Evolutionary conservation across 2,888 invertebrate species (phyloP), one percentile per base, ranked within the genome.

Genomic region (Drosophila suboccidentalis): DNA sequence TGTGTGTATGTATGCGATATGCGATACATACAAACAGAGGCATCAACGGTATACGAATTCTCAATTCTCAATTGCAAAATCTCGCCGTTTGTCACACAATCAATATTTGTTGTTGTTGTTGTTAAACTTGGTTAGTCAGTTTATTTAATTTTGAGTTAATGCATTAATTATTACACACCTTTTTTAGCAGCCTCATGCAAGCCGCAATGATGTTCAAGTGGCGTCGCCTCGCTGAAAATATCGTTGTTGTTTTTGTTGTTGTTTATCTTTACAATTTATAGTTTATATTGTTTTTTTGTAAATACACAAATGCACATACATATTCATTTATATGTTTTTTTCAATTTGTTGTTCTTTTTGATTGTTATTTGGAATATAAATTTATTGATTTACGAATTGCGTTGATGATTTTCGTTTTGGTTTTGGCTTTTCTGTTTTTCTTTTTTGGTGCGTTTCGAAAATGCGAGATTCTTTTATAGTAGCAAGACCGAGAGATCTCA

Each of bases 181-280:
- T 86, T 78, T 87, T 88, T 75, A 65, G 70, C 84, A 88, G 90
- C 86, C 76, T 75, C 90, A 89, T 86, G 88, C 90, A 86, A 82
- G 80, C 84, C 81, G 84, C 75, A 67, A 44, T 44, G 22, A 36
- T 57, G 15, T 57, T 57, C 22, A 60, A 62, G 75, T 62, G 70
- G 61, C 73, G 70, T 75, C 70, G 71, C 50, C 51, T 53, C 32
- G 51, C 58, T 61, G 54, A 78, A 73, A 66, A 67, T 57, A 49
- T 62, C 59, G 64, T 60, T 47, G 60, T 68, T 67, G 44, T 55
- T 73, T 44, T 43, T 61, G 44, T 73, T 60, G 38, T 47, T 72
- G 36, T 19, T 59, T 59, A 22, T 26, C 22, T 39, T 34, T 34
- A 63, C 15, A 57, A 50, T 65, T 60, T 34, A 63, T 22, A 57